These are phyloP conservation scores for Papilio protenor DNA, from an alignment of 2,888 invertebrate genomes.

Conservation along the genomic window DNA sequence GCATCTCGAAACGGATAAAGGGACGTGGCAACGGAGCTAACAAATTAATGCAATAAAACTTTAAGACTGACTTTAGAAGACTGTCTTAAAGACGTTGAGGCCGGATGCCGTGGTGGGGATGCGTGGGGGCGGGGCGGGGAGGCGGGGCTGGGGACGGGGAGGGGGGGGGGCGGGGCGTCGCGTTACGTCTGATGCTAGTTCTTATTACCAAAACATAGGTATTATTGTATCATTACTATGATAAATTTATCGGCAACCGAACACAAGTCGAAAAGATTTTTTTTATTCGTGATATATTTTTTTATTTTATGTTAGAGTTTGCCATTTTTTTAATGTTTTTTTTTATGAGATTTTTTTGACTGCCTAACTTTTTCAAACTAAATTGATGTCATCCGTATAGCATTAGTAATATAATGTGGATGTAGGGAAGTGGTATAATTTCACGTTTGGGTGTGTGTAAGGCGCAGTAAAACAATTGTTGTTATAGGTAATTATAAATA, in stretches of 20 bases:
- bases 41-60: conserved; percentile 82
- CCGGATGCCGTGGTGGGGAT: conserved; percentile 52
- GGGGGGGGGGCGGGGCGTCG: conserved; percentile 47
- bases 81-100: conserved; percentile 77
- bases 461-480: conserved; percentile 50
- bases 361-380: conserved; percentile 34
- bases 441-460: conserved; percentile 44
- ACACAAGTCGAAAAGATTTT: conserved; percentile 51
- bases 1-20: conserved; percentile 59
- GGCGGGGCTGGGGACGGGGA: conserved; percentile 48
- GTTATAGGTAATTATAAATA: conserved; percentile 59
- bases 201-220: conserved; percentile 65
- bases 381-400: conserved; percentile 31
- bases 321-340: conserved; percentile 49
- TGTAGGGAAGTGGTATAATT: conserved; percentile 42
- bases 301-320: conserved; percentile 52
- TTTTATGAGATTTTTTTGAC: conserved; percentile 45
- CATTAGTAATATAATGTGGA: conserved; percentile 24
- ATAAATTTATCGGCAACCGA: conserved; percentile 49
- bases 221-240: conserved; percentile 53
- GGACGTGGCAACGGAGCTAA: conserved; percentile 68
- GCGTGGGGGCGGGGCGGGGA: conserved; percentile 47
- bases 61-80: conserved; percentile 84
- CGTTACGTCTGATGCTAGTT: conserved; percentile 53
- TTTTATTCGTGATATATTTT: conserved; percentile 59